Conservation (phyloP, 2,113 vertebrate genomes). For the Amphiprion percula region DNA sequence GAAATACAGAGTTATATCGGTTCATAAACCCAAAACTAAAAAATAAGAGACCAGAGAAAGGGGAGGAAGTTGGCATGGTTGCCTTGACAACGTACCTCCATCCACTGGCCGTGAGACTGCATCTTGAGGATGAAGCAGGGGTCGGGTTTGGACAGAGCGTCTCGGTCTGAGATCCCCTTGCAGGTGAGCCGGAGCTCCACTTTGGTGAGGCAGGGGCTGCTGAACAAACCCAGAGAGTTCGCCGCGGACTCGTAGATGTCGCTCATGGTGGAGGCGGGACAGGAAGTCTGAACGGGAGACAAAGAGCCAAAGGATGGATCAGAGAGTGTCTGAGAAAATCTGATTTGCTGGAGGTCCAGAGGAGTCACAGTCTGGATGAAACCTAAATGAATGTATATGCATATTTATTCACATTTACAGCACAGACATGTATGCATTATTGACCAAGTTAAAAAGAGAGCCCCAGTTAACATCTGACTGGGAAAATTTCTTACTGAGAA, state of each 20-base stretch:
- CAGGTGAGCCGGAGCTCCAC: slow-evolving; percentile 95
- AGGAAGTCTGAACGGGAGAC: slow-evolving; percentile 45
- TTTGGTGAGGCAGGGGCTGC: slow-evolving; percentile 94
- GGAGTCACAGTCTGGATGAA: too few relatives aligned
- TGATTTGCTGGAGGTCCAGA: too few relatives aligned
- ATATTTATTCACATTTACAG: too few relatives aligned
- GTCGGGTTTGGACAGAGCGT: slow-evolving; percentile 95
- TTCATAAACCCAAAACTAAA: too few relatives aligned
- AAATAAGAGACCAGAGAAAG: too few relatives aligned
- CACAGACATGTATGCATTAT: too few relatives aligned
- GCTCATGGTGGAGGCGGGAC: slow-evolving; percentile 87
- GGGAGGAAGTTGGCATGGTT: neutral
- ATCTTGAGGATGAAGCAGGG: slow-evolving; percentile 96
- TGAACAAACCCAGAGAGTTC: slow-evolving; percentile 94
- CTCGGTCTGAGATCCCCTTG: slow-evolving; percentile 94
- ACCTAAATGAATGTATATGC: too few relatives aligned
- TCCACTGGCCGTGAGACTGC: slow-evolving; percentile 97
- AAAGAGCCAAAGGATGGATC: neutral
- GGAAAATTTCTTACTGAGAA: too few relatives aligned
- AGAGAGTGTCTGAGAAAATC: neutral
- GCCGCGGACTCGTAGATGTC: slow-evolving; percentile 97
- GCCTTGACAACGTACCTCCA: slow-evolving; percentile 85
- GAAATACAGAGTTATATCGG: too few relatives aligned
- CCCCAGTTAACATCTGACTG: too few relatives aligned
- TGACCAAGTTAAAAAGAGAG: too few relatives aligned